A percentile compares a stretch with the other conserved stretches of the same genome.
Evolutionary conservation across 1,140 invertebrate species (phyloP).

Genomic region (Meloidogyne exigua): DNA sequence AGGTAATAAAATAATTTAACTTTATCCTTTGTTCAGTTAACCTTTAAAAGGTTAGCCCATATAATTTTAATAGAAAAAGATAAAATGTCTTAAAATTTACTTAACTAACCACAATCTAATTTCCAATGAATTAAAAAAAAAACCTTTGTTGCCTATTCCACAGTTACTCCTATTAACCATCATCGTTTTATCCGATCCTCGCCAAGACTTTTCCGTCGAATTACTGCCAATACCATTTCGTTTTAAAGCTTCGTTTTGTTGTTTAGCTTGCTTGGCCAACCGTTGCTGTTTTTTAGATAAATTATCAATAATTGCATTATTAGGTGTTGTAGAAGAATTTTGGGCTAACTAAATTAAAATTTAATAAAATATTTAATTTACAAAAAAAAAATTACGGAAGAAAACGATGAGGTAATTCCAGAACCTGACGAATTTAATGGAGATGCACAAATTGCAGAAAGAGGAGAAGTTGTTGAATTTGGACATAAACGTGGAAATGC

Average conservation of each 20-base stretch:
- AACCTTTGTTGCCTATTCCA: neutral
- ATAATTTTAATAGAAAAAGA: no score
- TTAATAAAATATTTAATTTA: no score
- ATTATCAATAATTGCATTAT: neutral
- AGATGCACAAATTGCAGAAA: slow-evolving; percentile 23
- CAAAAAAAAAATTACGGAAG: neutral
- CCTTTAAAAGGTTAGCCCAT: no score
- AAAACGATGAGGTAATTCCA: neutral
- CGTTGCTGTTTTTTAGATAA: neutral
- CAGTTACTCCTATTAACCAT: neutral
- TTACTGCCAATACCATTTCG: neutral
- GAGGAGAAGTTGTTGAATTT: slow-evolving; percentile 3
- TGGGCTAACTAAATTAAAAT: neutral
- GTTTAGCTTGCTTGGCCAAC: neutral
- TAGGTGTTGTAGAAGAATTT: neutral
- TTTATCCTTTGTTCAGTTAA: no score
- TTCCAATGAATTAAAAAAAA: no score
- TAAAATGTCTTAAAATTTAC: no score
- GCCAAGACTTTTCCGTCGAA: neutral
- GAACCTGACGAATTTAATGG: neutral
- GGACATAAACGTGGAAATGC: neutral
- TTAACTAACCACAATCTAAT: neutral
- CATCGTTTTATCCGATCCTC: neutral
- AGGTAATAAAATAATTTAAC: no score
- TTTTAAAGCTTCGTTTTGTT: neutral